Conservation (phyloP, 1,140 invertebrate species). For the Dreissena polymorpha region DNA sequence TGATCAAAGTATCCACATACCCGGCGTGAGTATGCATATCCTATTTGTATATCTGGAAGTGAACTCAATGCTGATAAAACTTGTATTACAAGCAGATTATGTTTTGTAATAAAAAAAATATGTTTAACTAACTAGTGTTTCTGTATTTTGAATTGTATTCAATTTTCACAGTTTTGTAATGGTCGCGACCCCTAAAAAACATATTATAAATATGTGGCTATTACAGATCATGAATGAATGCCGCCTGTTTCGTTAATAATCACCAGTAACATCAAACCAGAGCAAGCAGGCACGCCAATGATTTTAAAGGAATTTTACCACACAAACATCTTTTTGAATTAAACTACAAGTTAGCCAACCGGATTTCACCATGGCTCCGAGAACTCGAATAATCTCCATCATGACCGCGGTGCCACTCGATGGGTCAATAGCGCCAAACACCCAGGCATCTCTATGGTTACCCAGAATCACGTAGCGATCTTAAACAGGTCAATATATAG, state of each 20-base stretch:
- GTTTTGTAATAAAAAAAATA: too few species aligned
- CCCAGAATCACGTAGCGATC: slow-evolving; percentile 84
- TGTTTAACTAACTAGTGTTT: too few species aligned
- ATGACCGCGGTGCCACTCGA: slow-evolving; percentile 82
- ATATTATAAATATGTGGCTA: too few species aligned
- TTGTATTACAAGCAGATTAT: too few species aligned
- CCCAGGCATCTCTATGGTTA: slow-evolving; percentile 84
- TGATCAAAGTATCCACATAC: too few species aligned
- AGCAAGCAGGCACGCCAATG: not conserved
- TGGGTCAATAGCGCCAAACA: slow-evolving; percentile 79
- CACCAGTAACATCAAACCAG: not conserved
- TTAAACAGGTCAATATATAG: too few species aligned
- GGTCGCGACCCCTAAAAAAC: not conserved
- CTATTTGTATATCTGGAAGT: too few species aligned
- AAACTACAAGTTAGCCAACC: slow-evolving; percentile 56
- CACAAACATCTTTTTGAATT: not conserved
- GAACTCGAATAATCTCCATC: slow-evolving; percentile 81
- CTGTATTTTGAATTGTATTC: not conserved
- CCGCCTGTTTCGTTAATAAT: not conserved
- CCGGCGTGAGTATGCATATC: too few species aligned
- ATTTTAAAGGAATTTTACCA: not conserved
- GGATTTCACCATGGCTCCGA: slow-evolving; percentile 78
- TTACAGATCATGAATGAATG: not conserved
- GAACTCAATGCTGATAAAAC: too few species aligned
- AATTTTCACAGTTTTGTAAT: not conserved